Percentiles rank a stretch among this genome's conserved stretches.
phyloP scores from a whole-genome alignment of 2,888 invertebrate species.

The Hedychridium roseum region DNA sequence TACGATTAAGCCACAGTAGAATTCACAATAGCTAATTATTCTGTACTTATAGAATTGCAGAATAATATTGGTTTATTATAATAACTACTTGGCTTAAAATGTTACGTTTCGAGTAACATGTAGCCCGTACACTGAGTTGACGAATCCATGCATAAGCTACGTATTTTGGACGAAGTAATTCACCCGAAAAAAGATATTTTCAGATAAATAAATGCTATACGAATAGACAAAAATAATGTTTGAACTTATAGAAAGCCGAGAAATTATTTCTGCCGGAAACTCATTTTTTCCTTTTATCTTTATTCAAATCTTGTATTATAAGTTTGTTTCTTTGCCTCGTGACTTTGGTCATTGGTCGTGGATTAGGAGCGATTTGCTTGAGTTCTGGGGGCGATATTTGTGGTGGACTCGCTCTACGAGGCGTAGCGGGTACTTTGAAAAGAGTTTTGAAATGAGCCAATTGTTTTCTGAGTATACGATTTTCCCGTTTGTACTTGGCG shows the following conservation, averaged over 20 bases:
- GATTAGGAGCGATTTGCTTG: slow-evolving; percentile 71
- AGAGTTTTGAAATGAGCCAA: slow-evolving; percentile 57
- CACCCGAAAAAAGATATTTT: background rate
- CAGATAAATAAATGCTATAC: no score
- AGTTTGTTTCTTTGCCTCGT: slow-evolving; percentile 85
- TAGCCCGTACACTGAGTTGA: no score
- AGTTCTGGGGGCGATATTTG: slow-evolving; percentile 74
- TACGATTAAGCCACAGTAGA: no score
- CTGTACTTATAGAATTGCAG: no score
- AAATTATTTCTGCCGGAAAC: no score
- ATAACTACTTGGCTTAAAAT: no score
- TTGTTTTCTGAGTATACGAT: slow-evolving; percentile 51
- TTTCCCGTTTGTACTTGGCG: slow-evolving; percentile 55
- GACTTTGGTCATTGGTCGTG: slow-evolving; percentile 77
- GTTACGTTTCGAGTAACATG: no score
- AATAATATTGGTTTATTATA: no score
- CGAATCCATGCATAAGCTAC: no score
- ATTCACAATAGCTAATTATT: no score
- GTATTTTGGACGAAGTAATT: background rate
- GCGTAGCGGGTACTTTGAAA: slow-evolving; percentile 42
- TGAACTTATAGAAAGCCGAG: no score
- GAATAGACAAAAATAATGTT: no score
- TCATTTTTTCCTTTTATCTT: slow-evolving; percentile 47
- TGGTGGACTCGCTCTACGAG: slow-evolving; percentile 54
- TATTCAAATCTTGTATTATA: slow-evolving; percentile 75